Evolutionary conservation across 2,113 vertebrate genomes (phyloP), one percentile per base, ranked within the genome.

Genomic region (Athene cunicularia): DNA sequence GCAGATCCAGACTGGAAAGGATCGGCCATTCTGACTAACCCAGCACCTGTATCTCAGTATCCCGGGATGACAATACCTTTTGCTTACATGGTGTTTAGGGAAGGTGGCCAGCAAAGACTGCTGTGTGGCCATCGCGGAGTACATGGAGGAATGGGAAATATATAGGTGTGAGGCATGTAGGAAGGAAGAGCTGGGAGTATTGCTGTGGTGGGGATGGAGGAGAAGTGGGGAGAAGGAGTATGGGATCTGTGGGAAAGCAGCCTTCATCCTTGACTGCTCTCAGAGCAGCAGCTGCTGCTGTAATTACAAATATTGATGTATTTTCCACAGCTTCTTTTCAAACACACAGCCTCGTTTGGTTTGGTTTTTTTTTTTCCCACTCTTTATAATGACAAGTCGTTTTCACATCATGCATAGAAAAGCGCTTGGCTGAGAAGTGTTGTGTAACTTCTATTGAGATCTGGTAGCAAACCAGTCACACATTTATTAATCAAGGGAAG

Each of bases 281-380:
- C 41, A 66, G 47, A 92, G 55, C 86, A 84, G 89, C 89, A 91
- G 75, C 83, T 91, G 86, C 80, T 4, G 3, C 60, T 79, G 23
- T 71, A 67, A 94, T 95, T 94, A 64, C 64, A 85, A 93, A 90
- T 93, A 92, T 63, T 93, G 89, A 90, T 88, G 71, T 71, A 50
- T 93, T 92, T 88, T 50, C 77, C 79, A 81, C 72, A 90, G 64
- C 53, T 95, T 80, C 84, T 92, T 95, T 91, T 94, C 75, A 84
- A 80, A 90, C 52, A 77, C 41, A 59, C 55, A 85, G 63, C 64
- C 79, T 71, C 18, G 0, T 70, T 83, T 90, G 24, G 82, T 52
- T 43, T 9, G 10, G 26, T 33, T 16, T 60, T 41, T 85, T 70
- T 88, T 66, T 55, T 37, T 9, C 37, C 37, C 62, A 73, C 64